Conservation (phyloP, 2,888 invertebrate species). For the Drosophila putrida region DNA sequence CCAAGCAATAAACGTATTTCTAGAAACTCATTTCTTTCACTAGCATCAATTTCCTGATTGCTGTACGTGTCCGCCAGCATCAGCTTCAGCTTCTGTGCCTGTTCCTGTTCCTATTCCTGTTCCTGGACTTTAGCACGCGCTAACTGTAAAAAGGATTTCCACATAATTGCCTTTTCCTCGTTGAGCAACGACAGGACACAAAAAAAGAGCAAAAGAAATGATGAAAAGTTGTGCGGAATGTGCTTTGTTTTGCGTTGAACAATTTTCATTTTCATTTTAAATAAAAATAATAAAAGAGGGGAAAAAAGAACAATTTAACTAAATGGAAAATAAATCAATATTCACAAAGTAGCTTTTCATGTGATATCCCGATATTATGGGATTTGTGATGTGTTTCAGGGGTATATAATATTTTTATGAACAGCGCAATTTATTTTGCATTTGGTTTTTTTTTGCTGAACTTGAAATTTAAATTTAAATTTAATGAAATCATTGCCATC, state of each 20-base stretch:
- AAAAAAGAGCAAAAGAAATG: neutral
- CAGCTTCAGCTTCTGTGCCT: neutral
- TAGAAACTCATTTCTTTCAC: constrained; percentile 4
- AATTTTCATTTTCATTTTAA: constrained; percentile 4
- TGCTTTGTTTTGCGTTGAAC: constrained; percentile 1
- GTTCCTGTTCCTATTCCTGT: neutral
- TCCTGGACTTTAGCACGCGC: neutral
- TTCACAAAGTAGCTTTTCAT: neutral
- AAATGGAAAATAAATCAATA: neutral
- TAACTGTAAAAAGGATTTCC: constrained; percentile 37
- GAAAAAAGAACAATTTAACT: neutral
- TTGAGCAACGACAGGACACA: neutral
- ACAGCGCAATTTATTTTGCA: constrained; percentile 29
- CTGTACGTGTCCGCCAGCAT: neutral
- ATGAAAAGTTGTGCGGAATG: constrained; percentile 11
- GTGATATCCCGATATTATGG: neutral
- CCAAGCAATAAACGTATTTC: constrained; percentile 56
- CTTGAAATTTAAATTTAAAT: constrained; percentile 76
- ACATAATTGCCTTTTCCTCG: constrained; percentile 38
- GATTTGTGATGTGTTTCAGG: neutral
- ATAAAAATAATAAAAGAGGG: neutral
- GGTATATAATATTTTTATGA: neutral
- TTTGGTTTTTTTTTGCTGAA: constrained; percentile 44
- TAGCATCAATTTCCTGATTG: constrained; percentile 20
- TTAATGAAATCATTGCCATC: constrained; percentile 78